Evolutionary conservation across 2,113 vertebrate genomes (phyloP).

Genomic region (Isurus oxyrinchus): DNA sequence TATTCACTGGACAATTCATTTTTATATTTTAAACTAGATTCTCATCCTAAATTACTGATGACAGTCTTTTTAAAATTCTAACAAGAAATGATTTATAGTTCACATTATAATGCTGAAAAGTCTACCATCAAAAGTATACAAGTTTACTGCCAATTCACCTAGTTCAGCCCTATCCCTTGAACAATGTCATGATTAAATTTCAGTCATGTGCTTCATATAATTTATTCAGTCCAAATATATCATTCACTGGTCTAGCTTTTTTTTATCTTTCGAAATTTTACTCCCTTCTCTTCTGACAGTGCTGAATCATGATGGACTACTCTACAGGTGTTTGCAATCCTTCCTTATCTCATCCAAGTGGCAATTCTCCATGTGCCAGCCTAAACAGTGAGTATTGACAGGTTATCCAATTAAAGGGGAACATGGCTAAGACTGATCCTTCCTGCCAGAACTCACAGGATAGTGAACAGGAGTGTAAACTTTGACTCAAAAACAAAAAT

Average conservation of each 20-base stretch:
- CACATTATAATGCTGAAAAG: neutral
- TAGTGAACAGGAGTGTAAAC: neutral
- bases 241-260: neutral
- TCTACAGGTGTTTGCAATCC: neutral
- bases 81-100: neutral
- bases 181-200: neutral
- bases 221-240: constrained; percentile 12
- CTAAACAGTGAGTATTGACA: neutral
- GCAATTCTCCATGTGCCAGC: neutral
- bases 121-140: neutral
- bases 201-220: neutral
- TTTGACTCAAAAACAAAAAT: too few relatives aligned
- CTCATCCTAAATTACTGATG: neutral
- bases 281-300: neutral
- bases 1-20: neutral
- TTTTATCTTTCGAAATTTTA: neutral
- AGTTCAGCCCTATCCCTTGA: neutral
- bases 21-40: neutral
- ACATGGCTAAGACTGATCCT: neutral
- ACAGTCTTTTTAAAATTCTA: neutral
- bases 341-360: neutral
- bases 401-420: neutral
- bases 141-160: neutral
- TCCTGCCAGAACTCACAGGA: neutral
- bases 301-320: neutral